Evolutionary conservation across 2,888 invertebrate genomes (phyloP), one percentile per base, ranked within the genome.

Genomic region (Lepidocyrtoides sp.): DNA sequence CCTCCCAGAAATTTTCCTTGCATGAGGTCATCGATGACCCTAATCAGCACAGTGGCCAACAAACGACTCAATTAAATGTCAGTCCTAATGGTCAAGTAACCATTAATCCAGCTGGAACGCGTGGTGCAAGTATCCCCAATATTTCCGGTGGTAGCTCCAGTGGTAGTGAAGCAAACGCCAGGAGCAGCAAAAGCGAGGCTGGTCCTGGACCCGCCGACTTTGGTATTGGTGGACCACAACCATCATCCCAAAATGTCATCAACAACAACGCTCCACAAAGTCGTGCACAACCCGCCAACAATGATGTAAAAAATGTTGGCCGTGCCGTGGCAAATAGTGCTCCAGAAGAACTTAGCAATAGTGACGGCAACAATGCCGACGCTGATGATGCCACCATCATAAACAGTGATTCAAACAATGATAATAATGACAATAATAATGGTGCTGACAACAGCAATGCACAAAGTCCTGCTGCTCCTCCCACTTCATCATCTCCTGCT

Each of bases 1-100:
- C 81, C 60, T 81, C 69, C 26, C 54, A 91, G 75, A 91, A 86
- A 17, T 77, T 85, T 72, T 91, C 81, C 10, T 51, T 89, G 51
- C 81, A 82, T 41, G 84, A 84, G 69, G 54, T 90, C 2, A 44
- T 79, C 41, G 66, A 84, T 4, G 63, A 60, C 44, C 90, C 60
- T 5, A 32, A 54, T 75, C 81, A 51, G 44, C 57, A 82, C n/a
- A 77, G 44, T 60, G 81, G 81, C 14, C 81, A 81, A 41, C 81
- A 60, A 57, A 81, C 81, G 10, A 60, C 81, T 7, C 81, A 81
- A 17, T n/a, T 81, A n/a, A 81, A 81, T 57, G 60, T 81, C 10
- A 41, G 23, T 32, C 20, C 20, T n/a, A 29, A 81, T 60, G 81
- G 81, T 4, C 57, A 81, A 60, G 60, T 81, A 7, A 23, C 57